Evolutionary conservation across 2,113 vertebrate genomes (phyloP).

Genomic region (Noturus placidus): DNA sequence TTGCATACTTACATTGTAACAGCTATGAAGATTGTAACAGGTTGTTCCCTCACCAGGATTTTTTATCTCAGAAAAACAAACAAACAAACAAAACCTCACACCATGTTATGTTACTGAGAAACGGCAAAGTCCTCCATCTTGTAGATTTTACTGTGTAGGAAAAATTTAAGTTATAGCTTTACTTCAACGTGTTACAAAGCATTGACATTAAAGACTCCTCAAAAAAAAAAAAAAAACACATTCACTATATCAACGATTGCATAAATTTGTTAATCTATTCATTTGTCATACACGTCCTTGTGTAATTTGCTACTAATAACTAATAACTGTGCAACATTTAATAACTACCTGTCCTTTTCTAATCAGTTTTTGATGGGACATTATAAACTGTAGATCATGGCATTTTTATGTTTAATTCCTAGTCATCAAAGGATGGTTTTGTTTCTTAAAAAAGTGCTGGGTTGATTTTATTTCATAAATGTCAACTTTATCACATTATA

Average conservation of each 20-base stretch:
- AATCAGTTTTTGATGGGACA: neutral
- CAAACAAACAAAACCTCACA: neutral
- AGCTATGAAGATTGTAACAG: neutral
- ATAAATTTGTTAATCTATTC: neutral
- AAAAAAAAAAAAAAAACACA: neutral
- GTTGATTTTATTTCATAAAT: too few relatives aligned
- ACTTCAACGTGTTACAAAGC: neutral
- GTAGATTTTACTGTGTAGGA: neutral
- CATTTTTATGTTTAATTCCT: conserved; percentile 33
- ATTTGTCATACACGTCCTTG: neutral
- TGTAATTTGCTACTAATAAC: neutral
- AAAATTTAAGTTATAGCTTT: neutral
- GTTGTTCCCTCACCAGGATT: neutral
- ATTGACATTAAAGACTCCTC: neutral
- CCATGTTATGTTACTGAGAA: neutral
- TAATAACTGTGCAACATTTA: neutral
- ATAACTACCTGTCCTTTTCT: neutral
- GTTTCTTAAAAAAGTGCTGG: too few relatives aligned
- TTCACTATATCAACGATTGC: neutral
- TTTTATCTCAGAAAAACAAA: neutral
- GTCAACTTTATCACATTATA: too few relatives aligned
- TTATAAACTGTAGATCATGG: conserved; percentile 2
- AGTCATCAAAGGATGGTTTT: neutral
- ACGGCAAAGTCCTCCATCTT: neutral
- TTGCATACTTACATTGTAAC: neutral